phyloP scores from a whole-genome alignment of 2,113 vertebrate genomes.

The Electrona antarctica region DNA sequence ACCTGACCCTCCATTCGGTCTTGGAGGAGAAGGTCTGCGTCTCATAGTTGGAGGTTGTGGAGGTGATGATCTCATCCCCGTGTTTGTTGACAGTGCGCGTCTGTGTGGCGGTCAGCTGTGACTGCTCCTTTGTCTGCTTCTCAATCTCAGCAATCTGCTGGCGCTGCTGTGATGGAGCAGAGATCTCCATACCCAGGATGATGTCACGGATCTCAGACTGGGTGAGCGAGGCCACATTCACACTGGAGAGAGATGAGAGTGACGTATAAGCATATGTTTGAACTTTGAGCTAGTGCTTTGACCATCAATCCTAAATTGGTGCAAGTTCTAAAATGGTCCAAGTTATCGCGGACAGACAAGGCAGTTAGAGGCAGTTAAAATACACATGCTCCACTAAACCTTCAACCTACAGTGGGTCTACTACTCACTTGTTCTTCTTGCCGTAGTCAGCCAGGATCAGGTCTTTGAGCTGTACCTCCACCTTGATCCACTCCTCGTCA shows the following conservation, averaged over 20 bases:
- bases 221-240: conserved; percentile 96
- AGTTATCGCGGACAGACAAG: too few relatives aligned
- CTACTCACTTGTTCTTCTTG: conserved; percentile 98
- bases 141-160: conserved; percentile 99
- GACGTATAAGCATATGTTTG: too few relatives aligned
- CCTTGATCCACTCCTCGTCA: conserved; percentile 99
- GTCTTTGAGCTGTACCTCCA: conserved; percentile 98
- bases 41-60: conserved; percentile 98
- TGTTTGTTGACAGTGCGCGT: conserved; percentile 99
- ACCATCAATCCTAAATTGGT: too few relatives aligned
- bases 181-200: conserved; percentile 99
- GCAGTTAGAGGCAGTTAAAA: not conserved
- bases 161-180: conserved; percentile 97
- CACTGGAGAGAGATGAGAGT: conserved; percentile 75
- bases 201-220: conserved; percentile 99
- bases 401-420: too few relatives aligned
- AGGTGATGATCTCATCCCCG: conserved; percentile 98
- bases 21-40: conserved; percentile 99
- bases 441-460: conserved; percentile 98
- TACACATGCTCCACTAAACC: too few relatives aligned
- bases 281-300: too few relatives aligned
- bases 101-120: conserved; percentile 95
- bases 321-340: too few relatives aligned
- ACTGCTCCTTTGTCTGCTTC: conserved; percentile 99
- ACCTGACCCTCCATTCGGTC: conserved; percentile 99